phyloP scores from a whole-genome alignment of 2,797 vertebrate genomes.

The Poecilia picta region DNA sequence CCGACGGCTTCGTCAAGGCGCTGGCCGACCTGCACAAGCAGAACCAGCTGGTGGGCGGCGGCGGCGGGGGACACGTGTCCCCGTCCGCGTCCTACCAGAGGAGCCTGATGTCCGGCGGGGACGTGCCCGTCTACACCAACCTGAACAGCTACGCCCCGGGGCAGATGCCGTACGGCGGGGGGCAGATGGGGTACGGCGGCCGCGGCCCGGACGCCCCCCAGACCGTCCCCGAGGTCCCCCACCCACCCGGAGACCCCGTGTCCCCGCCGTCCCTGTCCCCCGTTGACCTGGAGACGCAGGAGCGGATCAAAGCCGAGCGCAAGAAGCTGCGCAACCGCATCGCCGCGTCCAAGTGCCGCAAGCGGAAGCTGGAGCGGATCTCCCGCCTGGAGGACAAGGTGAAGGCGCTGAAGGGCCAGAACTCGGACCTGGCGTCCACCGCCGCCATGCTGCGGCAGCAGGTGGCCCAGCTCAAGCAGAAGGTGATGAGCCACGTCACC shows the following conservation, averaged over 20 bases:
- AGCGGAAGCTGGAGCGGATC: conserved; percentile 89
- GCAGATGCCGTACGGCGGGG: conserved; percentile 70
- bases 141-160: conserved; percentile 83
- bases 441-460: conserved; percentile 87
- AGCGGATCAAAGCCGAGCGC: conserved; percentile 88
- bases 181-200: conserved; percentile 63
- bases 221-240: conserved; percentile 86
- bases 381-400: conserved; percentile 90
- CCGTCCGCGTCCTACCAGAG: conserved; percentile 82
- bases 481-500: conserved; percentile 89
- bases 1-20: conserved; percentile 89
- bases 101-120: conserved; percentile 74
- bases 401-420: conserved; percentile 88
- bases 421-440: conserved; percentile 88
- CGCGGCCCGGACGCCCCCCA: conserved; percentile 85
- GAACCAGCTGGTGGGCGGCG: conserved; percentile 86
- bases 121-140: conserved; percentile 88
- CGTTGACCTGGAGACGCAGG: conserved; percentile 87
- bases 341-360: conserved; percentile 90
- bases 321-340: conserved; percentile 91
- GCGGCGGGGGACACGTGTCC: conserved; percentile 77
- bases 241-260: conserved; percentile 71
- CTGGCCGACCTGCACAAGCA: conserved; percentile 90
- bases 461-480: conserved; percentile 89
- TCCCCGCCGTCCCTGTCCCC: conserved; percentile 83